Evolutionary conservation across 2,113 vertebrate genomes (phyloP).

Genomic region (Zosterops japonicus): DNA sequence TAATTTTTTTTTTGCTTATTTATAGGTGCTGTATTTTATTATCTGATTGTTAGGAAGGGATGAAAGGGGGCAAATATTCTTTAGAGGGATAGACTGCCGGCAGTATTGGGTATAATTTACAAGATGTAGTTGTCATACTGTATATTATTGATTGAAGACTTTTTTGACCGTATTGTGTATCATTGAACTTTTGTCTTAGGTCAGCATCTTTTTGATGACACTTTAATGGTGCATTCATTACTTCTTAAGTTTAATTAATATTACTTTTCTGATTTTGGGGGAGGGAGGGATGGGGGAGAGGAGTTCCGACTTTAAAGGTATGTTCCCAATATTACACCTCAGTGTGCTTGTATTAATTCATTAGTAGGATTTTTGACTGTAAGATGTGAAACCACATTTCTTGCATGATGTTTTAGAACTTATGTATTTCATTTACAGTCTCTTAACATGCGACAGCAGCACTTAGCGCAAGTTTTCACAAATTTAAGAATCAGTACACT

Average conservation of each 20-base stretch:
- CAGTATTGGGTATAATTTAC: constrained; percentile 99
- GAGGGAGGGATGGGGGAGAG: constrained; percentile 72
- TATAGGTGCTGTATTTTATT: constrained; percentile 99
- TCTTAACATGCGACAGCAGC: constrained; percentile 75
- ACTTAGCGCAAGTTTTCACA: constrained; percentile 76
- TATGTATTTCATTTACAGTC: constrained; percentile 78
- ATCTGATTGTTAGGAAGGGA: constrained; percentile 96
- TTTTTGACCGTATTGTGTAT: constrained; percentile 92
- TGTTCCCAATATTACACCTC: constrained; percentile 80
- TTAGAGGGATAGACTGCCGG: constrained; percentile 99
- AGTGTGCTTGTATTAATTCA: constrained; percentile 80
- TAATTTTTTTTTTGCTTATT: constrained; percentile 94
- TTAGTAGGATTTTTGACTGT: constrained; percentile 80
- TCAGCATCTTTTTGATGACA: constrained; percentile 88
- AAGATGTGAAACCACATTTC: constrained; percentile 82
- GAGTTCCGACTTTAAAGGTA: constrained; percentile 76
- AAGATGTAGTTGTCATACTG: constrained; percentile 98
- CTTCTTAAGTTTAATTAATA: constrained; percentile 86
- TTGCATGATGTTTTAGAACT: constrained; percentile 79
- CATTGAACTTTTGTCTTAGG: constrained; percentile 87
- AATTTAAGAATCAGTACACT: constrained; percentile 76
- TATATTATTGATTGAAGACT: constrained; percentile 97
- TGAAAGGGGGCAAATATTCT: constrained; percentile 95
- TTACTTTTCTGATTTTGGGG: constrained; percentile 77
- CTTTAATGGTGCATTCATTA: constrained; percentile 90